Evolutionary conservation across 2,113 vertebrate genomes (phyloP).

Genomic region (Cynopterus brachyotis): DNA sequence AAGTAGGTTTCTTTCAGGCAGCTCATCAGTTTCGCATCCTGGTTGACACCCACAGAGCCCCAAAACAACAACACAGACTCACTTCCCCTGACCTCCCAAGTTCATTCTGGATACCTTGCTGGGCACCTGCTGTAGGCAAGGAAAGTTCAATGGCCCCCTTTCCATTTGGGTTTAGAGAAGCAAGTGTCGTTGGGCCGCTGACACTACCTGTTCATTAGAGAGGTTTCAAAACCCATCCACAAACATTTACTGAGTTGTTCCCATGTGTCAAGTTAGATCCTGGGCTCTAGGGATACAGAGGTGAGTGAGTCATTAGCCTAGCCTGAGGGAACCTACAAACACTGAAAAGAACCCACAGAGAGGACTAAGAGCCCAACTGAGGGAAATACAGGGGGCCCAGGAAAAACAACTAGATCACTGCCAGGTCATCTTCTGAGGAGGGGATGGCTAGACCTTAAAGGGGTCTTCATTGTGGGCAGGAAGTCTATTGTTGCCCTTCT

Average conservation of each 20-base stretch:
- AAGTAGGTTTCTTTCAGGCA: constrained; percentile 47
- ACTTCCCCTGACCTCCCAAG: background rate
- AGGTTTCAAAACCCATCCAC: background rate
- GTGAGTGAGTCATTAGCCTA: background rate
- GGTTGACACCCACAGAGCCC: constrained; percentile 39
- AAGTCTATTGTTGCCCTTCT: background rate
- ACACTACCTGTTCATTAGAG: background rate
- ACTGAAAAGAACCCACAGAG: background rate
- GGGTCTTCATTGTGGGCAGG: background rate
- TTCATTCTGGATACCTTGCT: constrained; percentile 21
- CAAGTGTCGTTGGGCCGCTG: background rate
- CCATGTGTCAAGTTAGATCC: background rate
- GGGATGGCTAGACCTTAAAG: background rate
- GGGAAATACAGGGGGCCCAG: background rate
- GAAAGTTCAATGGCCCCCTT: background rate
- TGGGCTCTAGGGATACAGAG: background rate
- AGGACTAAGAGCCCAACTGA: background rate
- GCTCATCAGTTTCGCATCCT: constrained; percentile 70
- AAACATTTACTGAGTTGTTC: background rate
- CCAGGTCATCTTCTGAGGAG: background rate
- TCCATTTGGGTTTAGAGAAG: background rate
- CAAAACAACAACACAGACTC: constrained; percentile 44
- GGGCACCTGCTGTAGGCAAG: background rate
- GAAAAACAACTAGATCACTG: background rate
- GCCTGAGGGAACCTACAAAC: background rate